Base-by-base conservation (phyloP, 1,140 invertebrate genomes). In the Papilio machaon region DNA sequence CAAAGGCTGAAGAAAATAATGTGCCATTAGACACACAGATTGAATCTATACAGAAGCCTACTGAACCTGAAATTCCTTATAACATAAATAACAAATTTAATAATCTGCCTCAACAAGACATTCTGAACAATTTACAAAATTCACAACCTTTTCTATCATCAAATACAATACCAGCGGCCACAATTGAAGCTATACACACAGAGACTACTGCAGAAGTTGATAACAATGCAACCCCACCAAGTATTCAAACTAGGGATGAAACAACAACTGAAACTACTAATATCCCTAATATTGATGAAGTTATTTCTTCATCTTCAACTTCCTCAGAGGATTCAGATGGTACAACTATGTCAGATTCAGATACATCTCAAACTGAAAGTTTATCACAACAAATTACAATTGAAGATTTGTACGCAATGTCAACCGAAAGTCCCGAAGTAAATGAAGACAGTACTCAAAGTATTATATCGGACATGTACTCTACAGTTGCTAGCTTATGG, bases 381-480 rank as follows among this genome's bases (percentile, higher is more conserved):
- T n/a, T 60, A n/a, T n/a, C 74, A 46, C 54, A 64, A 46, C 54
- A 73, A 74, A 73, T 67, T 17, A 83, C 76, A 80, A 35, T 73
- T 19, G 79, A 82, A 76, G 73, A 64, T 67, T 60, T 79, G 17
- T 79, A 79, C 67, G 6, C 17, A 76, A 58, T 67, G 43, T 54
- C 80, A 52, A 74, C 80, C 75, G 78, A 86, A 82, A 82, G 85
- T 49, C 74, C 81, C 23, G 83, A 80, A 13, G 73, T 54, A 52
- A 79, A 76, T 81, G 30, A 64, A 15, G 81, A 85, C 46, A 82
- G 70, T 49, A 46, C 67, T 78, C 60, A 83, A 83, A 54, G 19
- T 67, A 23, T 79, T 23, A 38, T 79, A 64, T 79, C 77, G 47
- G 60, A 79, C 30, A 30, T 79, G 58, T 79, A 79, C 46, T 67